A percentile compares a stretch with the other conserved stretches of the same genome.
Evolutionary conservation across 2,113 vertebrate species (phyloP).

Genomic region (Cettia cetti): DNA sequence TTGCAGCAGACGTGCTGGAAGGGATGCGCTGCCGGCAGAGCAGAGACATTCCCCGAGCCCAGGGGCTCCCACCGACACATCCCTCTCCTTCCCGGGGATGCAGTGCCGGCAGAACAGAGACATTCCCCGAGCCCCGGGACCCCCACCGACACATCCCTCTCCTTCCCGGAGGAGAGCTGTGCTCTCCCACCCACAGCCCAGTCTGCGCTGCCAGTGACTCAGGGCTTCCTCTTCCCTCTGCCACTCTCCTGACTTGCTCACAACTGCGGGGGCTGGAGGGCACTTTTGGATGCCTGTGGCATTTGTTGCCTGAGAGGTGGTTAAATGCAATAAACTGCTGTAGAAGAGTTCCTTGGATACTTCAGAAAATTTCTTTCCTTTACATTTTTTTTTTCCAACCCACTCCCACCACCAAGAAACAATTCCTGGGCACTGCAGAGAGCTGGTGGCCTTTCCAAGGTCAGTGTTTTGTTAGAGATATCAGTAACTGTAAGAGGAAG

Average conservation of each 20-base stretch:
- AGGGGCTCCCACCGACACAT: fast-evolving
- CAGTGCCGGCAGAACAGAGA: not conserved
- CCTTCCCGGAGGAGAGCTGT: not conserved
- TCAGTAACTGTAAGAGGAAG: not conserved
- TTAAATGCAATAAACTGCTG: not conserved
- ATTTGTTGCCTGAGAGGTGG: not conserved
- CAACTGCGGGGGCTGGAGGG: fast-evolving
- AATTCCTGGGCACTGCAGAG: fast-evolving
- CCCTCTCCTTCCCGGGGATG: not conserved
- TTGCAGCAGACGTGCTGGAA: not conserved
- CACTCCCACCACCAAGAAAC: fast-evolving
- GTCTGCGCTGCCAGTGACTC: not conserved
- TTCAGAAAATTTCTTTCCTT: too few species aligned
- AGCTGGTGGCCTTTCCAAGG: not conserved
- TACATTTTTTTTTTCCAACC: not conserved
- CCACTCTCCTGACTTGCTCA: not conserved
- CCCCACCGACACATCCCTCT: fast-evolving
- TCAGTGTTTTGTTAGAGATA: not conserved
- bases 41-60: not conserved
- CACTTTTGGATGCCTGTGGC: not conserved
- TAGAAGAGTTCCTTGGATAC: not conserved
- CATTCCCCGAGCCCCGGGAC: not conserved
- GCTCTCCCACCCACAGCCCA: not conserved
- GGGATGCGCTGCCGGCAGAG: not conserved
- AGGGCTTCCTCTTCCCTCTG: not conserved